Conservation (phyloP, 2,797 vertebrate genomes). For the Sebastes dallii region DNA sequence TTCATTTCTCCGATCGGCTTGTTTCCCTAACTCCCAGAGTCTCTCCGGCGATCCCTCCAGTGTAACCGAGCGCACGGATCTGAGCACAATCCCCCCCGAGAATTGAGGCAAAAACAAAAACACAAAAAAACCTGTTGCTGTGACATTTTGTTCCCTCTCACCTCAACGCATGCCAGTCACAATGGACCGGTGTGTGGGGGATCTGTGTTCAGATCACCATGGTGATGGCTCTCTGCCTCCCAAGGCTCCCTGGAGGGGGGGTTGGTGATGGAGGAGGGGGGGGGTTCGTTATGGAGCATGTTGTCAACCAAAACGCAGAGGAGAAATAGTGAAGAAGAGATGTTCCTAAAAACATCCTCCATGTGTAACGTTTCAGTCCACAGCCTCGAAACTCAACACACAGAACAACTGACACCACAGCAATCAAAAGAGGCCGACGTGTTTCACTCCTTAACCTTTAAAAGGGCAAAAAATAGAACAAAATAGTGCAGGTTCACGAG, state of each 20-base stretch:
- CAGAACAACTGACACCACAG: slow-evolving; percentile 31
- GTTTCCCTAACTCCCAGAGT: slow-evolving; percentile 49
- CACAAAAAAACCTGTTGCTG: slow-evolving; percentile 85
- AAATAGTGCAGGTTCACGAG: slow-evolving; percentile 63
- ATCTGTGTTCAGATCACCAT: slow-evolving; percentile 86
- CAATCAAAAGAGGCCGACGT: slow-evolving; percentile 31
- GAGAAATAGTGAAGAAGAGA: slow-evolving; percentile 24
- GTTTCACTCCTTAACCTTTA: slow-evolving; percentile 73
- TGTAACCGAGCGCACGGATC: slow-evolving; percentile 70
- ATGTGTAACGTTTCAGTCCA: slow-evolving; percentile 33
- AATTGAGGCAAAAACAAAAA: slow-evolving; percentile 81
- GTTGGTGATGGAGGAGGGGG: slow-evolving; percentile 28
- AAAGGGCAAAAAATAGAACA: slow-evolving; percentile 75
- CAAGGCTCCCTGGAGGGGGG: slow-evolving; percentile 75
- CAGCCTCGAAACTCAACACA: slow-evolving; percentile 17
- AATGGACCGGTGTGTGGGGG: slow-evolving; percentile 80
- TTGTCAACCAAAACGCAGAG: slow-evolving; percentile 68
- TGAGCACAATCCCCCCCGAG: slow-evolving; percentile 75
- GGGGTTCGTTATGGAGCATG: slow-evolving; percentile 57
- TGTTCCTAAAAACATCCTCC: slow-evolving; percentile 52
- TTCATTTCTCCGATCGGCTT: slow-evolving; percentile 49
- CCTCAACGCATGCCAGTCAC: slow-evolving; percentile 82
- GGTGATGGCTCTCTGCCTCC: slow-evolving; percentile 84
- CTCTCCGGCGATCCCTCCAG: slow-evolving; percentile 42
- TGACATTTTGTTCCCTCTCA: slow-evolving; percentile 87